phyloP scores from a whole-genome alignment of 2,888 invertebrate species.

The Pseudoips prasinana region DNA sequence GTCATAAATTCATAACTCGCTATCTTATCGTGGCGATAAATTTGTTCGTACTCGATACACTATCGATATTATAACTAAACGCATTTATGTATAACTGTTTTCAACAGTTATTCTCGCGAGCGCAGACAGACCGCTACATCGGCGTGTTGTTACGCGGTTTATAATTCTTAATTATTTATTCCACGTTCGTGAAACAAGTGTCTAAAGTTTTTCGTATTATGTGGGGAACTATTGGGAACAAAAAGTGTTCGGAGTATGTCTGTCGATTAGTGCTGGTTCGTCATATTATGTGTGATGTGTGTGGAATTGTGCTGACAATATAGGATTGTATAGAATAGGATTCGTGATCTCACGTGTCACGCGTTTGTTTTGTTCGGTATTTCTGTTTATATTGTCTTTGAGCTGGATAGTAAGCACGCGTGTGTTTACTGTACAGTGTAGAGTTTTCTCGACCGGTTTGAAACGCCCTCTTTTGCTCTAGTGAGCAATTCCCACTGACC shows the following conservation, averaged over 20 bases:
- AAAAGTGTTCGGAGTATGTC: constrained; percentile 19
- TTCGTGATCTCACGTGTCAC: constrained; percentile 34
- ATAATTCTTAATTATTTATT: constrained; percentile 38
- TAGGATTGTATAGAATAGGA: constrained; percentile 20
- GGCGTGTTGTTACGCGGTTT: constrained; percentile 37
- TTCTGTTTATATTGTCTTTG: constrained; percentile 29
- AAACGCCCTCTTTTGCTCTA: constrained; percentile 39
- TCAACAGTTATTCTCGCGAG: constrained; percentile 68
- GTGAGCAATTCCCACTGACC: constrained; percentile 45
- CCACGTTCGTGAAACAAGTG: constrained; percentile 25
- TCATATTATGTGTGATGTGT: constrained; percentile 22
- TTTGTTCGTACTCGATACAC: constrained; percentile 68
- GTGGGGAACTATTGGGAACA: constrained; percentile 11
- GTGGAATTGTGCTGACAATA: constrained; percentile 23
- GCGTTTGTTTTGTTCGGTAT: constrained; percentile 29
- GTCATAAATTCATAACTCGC: constrained; percentile 33
- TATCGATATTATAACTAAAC: constrained; percentile 64
- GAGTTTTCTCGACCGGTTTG: constrained; percentile 39
- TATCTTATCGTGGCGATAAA: constrained; percentile 78
- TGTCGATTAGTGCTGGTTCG: constrained; percentile 17
- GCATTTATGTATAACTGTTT: constrained; percentile 54
- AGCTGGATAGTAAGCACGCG: constrained; percentile 19
- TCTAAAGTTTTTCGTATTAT: constrained; percentile 16
- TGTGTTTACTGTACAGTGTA: constrained; percentile 5
- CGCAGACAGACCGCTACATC: constrained; percentile 57